Conservation (phyloP, 2,888 invertebrate genomes). For the Cyclophora punctaria region DNA sequence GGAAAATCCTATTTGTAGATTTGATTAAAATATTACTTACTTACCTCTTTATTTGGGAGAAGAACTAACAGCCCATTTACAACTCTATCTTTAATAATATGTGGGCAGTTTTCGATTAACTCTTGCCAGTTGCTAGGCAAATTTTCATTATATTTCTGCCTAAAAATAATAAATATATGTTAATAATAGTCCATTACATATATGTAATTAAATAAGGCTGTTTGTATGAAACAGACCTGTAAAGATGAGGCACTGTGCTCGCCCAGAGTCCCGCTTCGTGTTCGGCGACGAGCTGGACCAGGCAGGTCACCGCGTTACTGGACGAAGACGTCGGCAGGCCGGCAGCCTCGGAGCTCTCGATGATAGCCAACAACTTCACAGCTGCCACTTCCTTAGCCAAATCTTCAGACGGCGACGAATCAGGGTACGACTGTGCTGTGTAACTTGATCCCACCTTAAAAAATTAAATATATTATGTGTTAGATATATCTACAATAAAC, state of each 20-base stretch:
- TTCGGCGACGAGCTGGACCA: constrained; percentile 55
- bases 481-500: too few species aligned
- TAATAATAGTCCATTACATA: too few species aligned
- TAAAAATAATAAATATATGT: constrained; percentile 36
- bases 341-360: constrained; percentile 50
- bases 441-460: constrained; percentile 52
- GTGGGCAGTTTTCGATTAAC: constrained; percentile 73
- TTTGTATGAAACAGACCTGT: constrained; percentile 45
- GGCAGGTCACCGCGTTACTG: constrained; percentile 34
- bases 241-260: constrained; percentile 72
- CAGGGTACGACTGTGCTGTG: constrained; percentile 54
- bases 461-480: too few species aligned
- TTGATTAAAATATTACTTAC: constrained; percentile 10
- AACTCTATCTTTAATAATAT: constrained; percentile 70
- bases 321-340: constrained; percentile 45
- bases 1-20: not conserved
- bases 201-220: too few species aligned
- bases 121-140: constrained; percentile 82
- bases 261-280: constrained; percentile 77
- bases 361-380: constrained; percentile 42
- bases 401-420: constrained; percentile 56
- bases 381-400: constrained; percentile 59
- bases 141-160: constrained; percentile 77
- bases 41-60: constrained; percentile 57
- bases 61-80: constrained; percentile 68